Percentiles rank a stretch among this genome's conserved stretches.
Evolutionary conservation across 2,797 vertebrate genomes (phyloP).

Genomic region (Thalassophryne amazonica): DNA sequence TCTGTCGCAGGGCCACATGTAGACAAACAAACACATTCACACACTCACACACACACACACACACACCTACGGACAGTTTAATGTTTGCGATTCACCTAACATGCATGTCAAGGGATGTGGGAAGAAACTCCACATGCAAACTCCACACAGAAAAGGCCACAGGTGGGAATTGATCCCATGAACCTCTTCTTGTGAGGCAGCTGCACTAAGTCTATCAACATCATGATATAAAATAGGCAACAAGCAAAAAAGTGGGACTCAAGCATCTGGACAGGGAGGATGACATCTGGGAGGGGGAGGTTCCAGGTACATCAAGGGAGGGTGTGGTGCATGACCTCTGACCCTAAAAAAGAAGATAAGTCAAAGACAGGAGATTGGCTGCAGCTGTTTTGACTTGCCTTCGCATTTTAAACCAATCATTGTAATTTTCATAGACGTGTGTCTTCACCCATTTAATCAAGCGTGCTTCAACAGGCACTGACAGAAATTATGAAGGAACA

Average conservation of each 20-base stretch:
- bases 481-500: background rate
- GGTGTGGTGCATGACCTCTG: constrained; percentile 52
- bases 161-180: too few species aligned
- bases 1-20: too few species aligned
- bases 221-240: too few species aligned
- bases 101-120: too few species aligned
- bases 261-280: constrained; percentile 65
- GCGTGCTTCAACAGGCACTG: constrained; percentile 44
- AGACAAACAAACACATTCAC: too few species aligned
- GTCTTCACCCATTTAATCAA: constrained; percentile 43
- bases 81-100: too few species aligned
- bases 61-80: too few species aligned
- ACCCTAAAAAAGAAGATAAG: constrained; percentile 44
- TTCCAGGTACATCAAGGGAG: constrained; percentile 21
- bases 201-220: too few species aligned
- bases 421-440: constrained; percentile 54
- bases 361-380: constrained; percentile 45
- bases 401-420: constrained; percentile 34
- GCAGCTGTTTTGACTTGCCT: constrained; percentile 55
- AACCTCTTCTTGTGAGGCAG: too few species aligned
- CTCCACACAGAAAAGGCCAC: too few species aligned
- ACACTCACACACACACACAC: too few species aligned
- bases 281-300: constrained; percentile 39
- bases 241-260: constrained; percentile 34
- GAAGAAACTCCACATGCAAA: too few species aligned